A percentile compares a stretch with the other conserved stretches of the same genome.
These are phyloP conservation scores for Rhagoletis zephyria DNA, from an alignment of 1,140 invertebrate species.

Conservation along the genomic window DNA sequence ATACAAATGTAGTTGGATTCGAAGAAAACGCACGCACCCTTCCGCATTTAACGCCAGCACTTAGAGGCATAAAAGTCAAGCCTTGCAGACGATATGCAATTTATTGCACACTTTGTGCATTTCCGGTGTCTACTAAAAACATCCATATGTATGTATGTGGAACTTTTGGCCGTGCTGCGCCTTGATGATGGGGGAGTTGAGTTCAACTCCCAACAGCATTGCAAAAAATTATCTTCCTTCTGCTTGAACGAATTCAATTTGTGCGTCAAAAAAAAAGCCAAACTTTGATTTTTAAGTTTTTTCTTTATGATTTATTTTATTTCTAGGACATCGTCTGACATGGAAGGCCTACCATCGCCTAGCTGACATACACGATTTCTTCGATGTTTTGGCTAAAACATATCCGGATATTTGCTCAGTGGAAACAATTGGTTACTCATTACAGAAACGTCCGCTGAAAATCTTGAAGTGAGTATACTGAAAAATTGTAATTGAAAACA, in stretches of 20 bases:
- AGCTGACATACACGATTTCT: constrained; percentile 81
- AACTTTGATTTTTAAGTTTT: too few species aligned
- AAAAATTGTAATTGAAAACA: neutral
- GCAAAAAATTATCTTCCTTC: too few species aligned
- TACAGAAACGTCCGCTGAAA: constrained; percentile 83
- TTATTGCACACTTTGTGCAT: constrained; percentile 30
- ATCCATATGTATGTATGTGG: neutral
- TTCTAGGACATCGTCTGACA: constrained; percentile 84
- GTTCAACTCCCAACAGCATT: too few species aligned
- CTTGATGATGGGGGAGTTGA: neutral
- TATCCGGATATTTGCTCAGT: constrained; percentile 82
- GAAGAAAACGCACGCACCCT: neutral
- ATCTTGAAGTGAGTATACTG: constrained; percentile 75
- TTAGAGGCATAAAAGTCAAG: neutral
- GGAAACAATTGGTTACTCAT: constrained; percentile 83
- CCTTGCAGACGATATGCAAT: neutral
- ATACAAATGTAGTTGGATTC: neutral
- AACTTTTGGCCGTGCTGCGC: neutral
- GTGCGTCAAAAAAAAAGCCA: neutral
- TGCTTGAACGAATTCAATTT: constrained; percentile 28
- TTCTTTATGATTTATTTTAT: neutral
- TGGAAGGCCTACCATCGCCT: constrained; percentile 86
- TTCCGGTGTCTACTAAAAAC: neutral
- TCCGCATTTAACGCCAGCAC: neutral
- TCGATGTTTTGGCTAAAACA: constrained; percentile 82